phyloP scores from a whole-genome alignment of 2,113 vertebrate genomes.

The Charina bottae region DNA sequence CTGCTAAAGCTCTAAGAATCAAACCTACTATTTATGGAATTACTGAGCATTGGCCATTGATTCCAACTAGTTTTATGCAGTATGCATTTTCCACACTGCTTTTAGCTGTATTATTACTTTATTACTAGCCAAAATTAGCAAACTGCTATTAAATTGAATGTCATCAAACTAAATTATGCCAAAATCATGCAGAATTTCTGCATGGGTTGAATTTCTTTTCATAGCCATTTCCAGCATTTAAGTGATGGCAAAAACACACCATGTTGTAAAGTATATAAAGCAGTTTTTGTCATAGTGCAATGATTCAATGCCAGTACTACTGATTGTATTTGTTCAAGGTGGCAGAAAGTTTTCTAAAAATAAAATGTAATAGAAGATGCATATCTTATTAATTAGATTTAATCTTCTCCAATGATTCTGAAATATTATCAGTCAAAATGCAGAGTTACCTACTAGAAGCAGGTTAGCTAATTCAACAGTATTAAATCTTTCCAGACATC shows the following conservation, averaged over 20 bases:
- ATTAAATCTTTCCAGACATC: background rate
- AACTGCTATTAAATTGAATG: background rate
- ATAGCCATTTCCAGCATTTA: background rate
- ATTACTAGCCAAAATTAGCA: background rate
- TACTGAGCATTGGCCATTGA: background rate
- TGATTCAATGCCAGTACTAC: background rate
- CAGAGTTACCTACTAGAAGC: background rate
- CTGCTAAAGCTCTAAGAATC: background rate
- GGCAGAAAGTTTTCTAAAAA: background rate
- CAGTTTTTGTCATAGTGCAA: background rate
- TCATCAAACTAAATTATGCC: background rate
- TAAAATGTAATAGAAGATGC: background rate
- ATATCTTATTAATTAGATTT: constrained; percentile 7
- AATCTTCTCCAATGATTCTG: background rate
- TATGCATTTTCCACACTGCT: background rate
- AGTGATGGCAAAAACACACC: background rate
- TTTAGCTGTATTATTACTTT: background rate
- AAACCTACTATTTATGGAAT: background rate
- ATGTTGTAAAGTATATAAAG: background rate
- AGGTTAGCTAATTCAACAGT: background rate
- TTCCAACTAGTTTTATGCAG: background rate
- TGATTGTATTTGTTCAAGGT: background rate
- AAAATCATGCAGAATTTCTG: background rate
- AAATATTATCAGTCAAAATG: background rate
- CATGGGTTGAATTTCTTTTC: background rate